These are phyloP conservation scores for Camponotus floridanus DNA, from an alignment of 1,140 invertebrate genomes.

Conservation along the genomic window DNA sequence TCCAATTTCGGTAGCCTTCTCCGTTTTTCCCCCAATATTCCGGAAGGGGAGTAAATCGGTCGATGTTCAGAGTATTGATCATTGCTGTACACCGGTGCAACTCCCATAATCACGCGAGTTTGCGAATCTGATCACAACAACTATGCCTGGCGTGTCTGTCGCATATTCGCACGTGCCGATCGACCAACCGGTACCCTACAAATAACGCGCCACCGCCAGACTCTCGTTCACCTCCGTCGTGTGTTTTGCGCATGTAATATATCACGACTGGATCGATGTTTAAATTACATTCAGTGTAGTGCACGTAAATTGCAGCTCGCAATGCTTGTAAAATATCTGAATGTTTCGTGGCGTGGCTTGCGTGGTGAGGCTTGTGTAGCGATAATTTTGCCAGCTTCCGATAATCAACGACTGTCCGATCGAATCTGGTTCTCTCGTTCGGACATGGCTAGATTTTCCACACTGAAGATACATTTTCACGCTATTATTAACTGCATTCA, in stretches of 20 bases:
- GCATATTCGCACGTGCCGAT: conserved; percentile 46
- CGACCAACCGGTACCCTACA: conserved; percentile 4
- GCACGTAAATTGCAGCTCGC: conserved; percentile 47
- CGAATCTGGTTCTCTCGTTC: background rate
- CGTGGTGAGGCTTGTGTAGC: background rate
- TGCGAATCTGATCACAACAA: conserved; percentile 61
- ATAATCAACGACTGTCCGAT: conserved; percentile 15
- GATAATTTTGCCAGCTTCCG: conserved; percentile 37
- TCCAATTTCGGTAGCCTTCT: conserved; percentile 37
- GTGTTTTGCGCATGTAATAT: conserved; percentile 53
- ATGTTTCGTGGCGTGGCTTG: conserved; percentile 20
- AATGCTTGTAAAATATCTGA: conserved; percentile 55
- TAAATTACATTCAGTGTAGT: conserved; percentile 54
- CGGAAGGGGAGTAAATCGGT: conserved; percentile 49
- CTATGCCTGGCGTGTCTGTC: conserved; percentile 54
- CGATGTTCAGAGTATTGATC: conserved; percentile 32
- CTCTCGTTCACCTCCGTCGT: conserved; percentile 34
- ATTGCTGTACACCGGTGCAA: conserved; percentile 48
- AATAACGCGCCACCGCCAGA: conserved; percentile 43
- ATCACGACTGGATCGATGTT: conserved; percentile 47
- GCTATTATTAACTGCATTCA: background rate
- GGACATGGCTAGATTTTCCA: background rate
- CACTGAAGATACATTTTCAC: conserved; percentile 1
- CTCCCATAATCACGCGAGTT: conserved; percentile 64
- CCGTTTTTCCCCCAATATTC: background rate